Base-by-base conservation (phyloP, 2,113 vertebrate genomes). In the Calidris pygmaea region DNA sequence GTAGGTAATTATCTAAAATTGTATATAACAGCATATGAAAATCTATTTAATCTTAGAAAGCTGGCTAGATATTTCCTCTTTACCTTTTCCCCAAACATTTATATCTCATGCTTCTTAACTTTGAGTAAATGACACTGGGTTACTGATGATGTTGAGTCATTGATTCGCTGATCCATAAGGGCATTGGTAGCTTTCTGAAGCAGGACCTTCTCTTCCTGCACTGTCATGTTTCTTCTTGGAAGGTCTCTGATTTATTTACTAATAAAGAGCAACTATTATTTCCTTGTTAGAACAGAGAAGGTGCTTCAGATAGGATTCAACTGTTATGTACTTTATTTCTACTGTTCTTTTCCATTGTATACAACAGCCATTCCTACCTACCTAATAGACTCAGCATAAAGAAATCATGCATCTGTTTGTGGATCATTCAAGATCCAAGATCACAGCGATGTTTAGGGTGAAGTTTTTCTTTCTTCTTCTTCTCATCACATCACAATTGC, bases 1-100 rank as follows among this genome's bases (percentile, higher is more conserved):
- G 34, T 47, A n/a, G 22, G 5, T 58, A 80, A 68, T 93, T 65
- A 76, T 55, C 63, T 73, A 60, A 76, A 93, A 41, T 87, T 60
- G 1, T 47, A 37, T 76, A 27, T 73, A 37, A 41, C 0, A 0
- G 4, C 30, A 32, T 39, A 10, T 73, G 35, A 83, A 68, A 37
- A n/a, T 41, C 17, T 77, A 52, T 60, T 20, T 80, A 65, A 76
- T 56, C 6, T 63, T 80, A 48, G 34, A 66, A 80, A 73, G 19
- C 1, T 72, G 10, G 10, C 21, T 34, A 66, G 20, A 35, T 60
- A 67, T 52, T 76, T 73, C 29, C 5, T 60, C 19, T 84, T 80
- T 83, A 34, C 11, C 9, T 47, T 19, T 68, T 72, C 48, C 34
- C 14, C 66, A 72, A 73, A 55, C 19, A 80, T 75, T 82, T 63